phyloP scores from a whole-genome alignment of 2,888 invertebrate species.

The Ornithoptera priamus region DNA sequence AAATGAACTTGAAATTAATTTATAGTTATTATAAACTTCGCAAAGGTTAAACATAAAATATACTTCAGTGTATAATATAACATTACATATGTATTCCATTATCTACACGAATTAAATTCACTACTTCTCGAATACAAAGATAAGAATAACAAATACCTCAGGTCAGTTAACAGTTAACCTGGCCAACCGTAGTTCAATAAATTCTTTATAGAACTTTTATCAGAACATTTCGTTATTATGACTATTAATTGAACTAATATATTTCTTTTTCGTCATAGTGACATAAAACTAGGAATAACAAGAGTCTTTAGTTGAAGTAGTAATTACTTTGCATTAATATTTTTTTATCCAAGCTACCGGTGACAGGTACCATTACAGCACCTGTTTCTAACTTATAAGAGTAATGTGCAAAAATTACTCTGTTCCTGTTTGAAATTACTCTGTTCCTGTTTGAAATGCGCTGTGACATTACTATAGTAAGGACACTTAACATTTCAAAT shows the following conservation, averaged over 20 bases:
- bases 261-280: not conserved
- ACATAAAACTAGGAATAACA: not conserved
- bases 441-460: too few species aligned
- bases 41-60: not conserved
- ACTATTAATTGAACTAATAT: not conserved
- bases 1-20: not conserved
- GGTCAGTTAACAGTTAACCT: not conserved
- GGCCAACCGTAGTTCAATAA: not conserved
- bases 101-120: not conserved
- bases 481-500: too few species aligned
- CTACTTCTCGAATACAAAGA: not conserved
- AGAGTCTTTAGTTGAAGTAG: not conserved
- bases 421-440: too few species aligned
- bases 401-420: too few species aligned
- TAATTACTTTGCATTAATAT: too few species aligned
- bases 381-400: too few species aligned
- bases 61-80: not conserved
- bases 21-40: not conserved
- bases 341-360: too few species aligned
- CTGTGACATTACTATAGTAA: too few species aligned
- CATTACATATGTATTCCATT: not conserved
- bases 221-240: not conserved
- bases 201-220: not conserved
- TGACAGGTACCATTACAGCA: too few species aligned
- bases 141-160: not conserved